Percentiles rank a stretch among this genome's conserved stretches.
Evolutionary conservation across 2,888 invertebrate species (phyloP).

Genomic region (Melolontha melolontha): DNA sequence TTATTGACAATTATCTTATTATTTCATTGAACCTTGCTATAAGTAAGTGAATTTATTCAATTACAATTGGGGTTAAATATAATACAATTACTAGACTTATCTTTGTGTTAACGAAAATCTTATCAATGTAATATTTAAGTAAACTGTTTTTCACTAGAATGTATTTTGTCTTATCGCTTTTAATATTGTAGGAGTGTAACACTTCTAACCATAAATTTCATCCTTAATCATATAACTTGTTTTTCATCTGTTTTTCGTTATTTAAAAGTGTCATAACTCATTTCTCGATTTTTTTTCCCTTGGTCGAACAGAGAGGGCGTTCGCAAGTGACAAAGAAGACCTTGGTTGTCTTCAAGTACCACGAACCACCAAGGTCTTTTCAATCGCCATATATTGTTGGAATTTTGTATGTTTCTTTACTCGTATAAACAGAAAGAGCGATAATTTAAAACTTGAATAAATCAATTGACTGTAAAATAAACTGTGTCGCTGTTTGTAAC

Average conservation of each 20-base stretch:
- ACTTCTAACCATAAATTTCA: slow-evolving; percentile 20
- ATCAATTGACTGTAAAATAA: slow-evolving; percentile 30
- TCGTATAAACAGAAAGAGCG: slow-evolving; percentile 5
- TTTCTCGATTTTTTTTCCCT: slow-evolving; percentile 4
- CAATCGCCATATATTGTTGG: slow-evolving; percentile 25
- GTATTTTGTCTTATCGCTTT: slow-evolving; percentile 22
- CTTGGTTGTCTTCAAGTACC: slow-evolving; percentile 22
- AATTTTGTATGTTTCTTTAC: slow-evolving; percentile 17
- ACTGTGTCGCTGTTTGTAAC: slow-evolving; percentile 18
- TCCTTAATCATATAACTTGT: slow-evolving; percentile 19
- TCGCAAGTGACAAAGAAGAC: slow-evolving; percentile 19
- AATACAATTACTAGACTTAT: slow-evolving; percentile 1
- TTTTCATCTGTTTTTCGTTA: slow-evolving; percentile 12
- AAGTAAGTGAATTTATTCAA: slow-evolving; percentile 13
- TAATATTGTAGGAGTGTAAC: slow-evolving; percentile 22
- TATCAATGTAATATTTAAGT: slow-evolving; percentile 14
- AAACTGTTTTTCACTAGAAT: slow-evolving; percentile 8
- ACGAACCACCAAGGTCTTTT: slow-evolving; percentile 18
- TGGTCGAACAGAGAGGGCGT: slow-evolving; percentile 7
- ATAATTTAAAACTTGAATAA: slow-evolving; percentile 29
- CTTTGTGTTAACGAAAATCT: not conserved
- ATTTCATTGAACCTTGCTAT: slow-evolving; percentile 32
- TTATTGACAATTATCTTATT: slow-evolving; percentile 20
- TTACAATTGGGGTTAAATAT: not conserved
- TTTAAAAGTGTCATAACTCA: slow-evolving; percentile 21